Evolutionary conservation across 2,888 invertebrate species (phyloP), one percentile per base, ranked within the genome.

Genomic region (Craniophora ligustri): DNA sequence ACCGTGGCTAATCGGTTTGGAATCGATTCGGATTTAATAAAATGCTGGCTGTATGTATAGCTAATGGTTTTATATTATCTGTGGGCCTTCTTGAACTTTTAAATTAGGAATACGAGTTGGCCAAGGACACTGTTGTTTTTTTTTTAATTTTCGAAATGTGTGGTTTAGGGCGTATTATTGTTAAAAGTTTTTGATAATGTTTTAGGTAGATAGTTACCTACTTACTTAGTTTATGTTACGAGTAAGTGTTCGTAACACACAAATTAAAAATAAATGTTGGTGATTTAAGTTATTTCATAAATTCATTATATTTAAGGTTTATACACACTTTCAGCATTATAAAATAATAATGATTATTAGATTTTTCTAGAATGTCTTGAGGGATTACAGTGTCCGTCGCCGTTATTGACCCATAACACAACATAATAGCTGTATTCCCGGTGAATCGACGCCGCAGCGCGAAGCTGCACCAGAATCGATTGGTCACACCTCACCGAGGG

Each of bases 381-480:
- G 45, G 38, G 48, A 67, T 64, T 45, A 59, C 60, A 36, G 31
- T 36, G 56, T 68, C 63, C 42, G 63, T 45, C 7, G 38, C 26
- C 26, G n/a, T n/a, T n/a, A n/a, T 35, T 54, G 39, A 51, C 47
- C 15, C 21, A 35, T 48, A 64, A 57, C 55, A 36, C 15, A 47
- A 53, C 54, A 57, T 72, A 75, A 75, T 60, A 64, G 59, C 50
- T n/a, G 31, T 23, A 58, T 54, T 61, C 59, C 45, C 54, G 39
- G 54, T 34, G 56, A 72, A 64, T 64, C 69, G 42, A 62, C 66
- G 50, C 34, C 57, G 61, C 50, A 72, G 75, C 72, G 72, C 69
- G 75, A 73, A 72, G 73, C 58, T 72, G 66, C 51, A 57, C 59
- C 61, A 21, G 50, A 73, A 73, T 73, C 57, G 60, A 73, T 73